Evolutionary conservation across 1,140 invertebrate genomes (phyloP).

Genomic region (Drosophila lacertosa): DNA sequence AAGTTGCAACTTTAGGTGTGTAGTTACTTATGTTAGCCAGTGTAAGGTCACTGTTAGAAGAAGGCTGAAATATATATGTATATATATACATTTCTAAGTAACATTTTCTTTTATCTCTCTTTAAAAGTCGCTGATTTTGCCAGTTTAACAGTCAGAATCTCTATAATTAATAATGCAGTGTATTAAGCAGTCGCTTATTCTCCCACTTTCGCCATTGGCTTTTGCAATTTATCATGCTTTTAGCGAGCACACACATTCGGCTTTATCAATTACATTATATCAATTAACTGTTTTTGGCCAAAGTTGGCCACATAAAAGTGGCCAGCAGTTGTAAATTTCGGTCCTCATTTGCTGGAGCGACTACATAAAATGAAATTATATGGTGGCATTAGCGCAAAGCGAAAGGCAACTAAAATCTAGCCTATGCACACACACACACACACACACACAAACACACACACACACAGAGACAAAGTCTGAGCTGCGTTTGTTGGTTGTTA

Average conservation of each 20-base stretch:
- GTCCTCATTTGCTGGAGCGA: conserved; percentile 66
- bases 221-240: conserved; percentile 43
- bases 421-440: conserved; percentile 26
- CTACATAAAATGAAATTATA: conserved; percentile 78
- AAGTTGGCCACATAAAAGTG: conserved; percentile 62
- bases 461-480: conserved; percentile 1
- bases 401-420: conserved; percentile 50
- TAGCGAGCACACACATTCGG: conserved; percentile 17
- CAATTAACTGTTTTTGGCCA: conserved; percentile 59
- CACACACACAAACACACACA: conserved; percentile 1
- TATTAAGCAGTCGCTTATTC: not conserved
- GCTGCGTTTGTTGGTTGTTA: conserved; percentile 52
- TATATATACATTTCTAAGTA: no score
- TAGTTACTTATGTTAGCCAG: no score
- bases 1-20: no score
- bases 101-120: no score
- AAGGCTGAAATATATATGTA: no score
- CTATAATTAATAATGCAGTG: no score
- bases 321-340: conserved; percentile 71
- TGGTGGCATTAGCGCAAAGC: conserved; percentile 43
- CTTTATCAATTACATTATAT: conserved; percentile 75
- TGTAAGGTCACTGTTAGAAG: no score
- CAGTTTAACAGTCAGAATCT: no score
- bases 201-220: no score
- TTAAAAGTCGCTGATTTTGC: no score